Percentiles rank a stretch among this genome's conserved stretches.
Conservation (phyloP, 2,797 vertebrate species). For the Poeciliopsis infans region DNA sequence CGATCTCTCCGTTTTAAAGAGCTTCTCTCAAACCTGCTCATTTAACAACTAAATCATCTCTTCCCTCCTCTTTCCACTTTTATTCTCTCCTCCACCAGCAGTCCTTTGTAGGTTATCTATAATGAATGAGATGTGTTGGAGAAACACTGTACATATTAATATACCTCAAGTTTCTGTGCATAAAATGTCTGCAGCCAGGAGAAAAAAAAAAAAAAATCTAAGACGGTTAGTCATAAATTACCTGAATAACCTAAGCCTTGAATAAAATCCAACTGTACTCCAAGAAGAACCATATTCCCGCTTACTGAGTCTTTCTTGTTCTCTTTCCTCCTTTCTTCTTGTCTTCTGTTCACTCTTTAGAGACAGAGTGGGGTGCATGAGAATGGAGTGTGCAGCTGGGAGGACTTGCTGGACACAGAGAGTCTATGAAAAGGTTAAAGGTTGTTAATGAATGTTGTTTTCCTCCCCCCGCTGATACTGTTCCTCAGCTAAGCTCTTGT, state of each 20-base stretch:
- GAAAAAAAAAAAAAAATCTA: background rate
- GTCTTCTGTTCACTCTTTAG: constrained; percentile 17
- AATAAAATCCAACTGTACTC: background rate
- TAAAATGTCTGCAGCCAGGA: background rate
- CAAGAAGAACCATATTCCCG: constrained; percentile 9
- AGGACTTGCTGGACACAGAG: constrained; percentile 28
- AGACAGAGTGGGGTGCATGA: background rate
- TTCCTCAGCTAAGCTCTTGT: constrained; percentile 52
- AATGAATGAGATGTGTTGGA: constrained; percentile 51
- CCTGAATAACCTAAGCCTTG: background rate
- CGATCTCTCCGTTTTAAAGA: background rate
- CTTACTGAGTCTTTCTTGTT: constrained; percentile 6
- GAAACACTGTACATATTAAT: constrained; percentile 52
- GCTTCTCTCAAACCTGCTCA: background rate
- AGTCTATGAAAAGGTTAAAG: constrained; percentile 56
- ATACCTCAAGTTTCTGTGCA: constrained; percentile 18
- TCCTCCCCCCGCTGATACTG: constrained; percentile 49
- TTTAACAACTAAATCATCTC: background rate
- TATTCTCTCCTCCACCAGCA: constrained; percentile 32
- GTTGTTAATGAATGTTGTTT: constrained; percentile 66
- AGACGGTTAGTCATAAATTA: background rate
- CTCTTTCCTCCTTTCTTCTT: constrained; percentile 10
- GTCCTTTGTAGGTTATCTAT: constrained; percentile 53
- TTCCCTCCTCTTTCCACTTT: constrained; percentile 5
- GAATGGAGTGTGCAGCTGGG: constrained; percentile 22